Evolutionary conservation across 1,140 invertebrate genomes (phyloP).

Genomic region (Drosophila micromelanica): DNA sequence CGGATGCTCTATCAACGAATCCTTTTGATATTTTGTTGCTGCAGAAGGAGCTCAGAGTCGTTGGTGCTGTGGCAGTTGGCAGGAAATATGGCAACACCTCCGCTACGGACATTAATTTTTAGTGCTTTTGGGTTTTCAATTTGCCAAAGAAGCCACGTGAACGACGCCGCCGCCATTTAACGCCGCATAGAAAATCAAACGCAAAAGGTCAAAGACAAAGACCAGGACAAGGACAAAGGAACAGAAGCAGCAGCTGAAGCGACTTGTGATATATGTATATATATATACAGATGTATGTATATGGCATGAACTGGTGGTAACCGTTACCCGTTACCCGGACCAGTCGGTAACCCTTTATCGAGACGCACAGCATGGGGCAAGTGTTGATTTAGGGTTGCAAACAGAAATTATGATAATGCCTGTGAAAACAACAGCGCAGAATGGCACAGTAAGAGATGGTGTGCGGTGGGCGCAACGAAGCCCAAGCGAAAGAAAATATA

Average conservation of each 20-base stretch:
- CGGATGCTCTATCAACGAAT: not conserved
- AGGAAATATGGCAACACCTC: constrained; percentile 70
- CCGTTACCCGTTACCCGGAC: constrained; percentile 16
- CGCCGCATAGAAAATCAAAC: constrained; percentile 80
- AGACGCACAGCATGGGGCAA: constrained; percentile 49
- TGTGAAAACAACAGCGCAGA: constrained; percentile 69
- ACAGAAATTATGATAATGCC: constrained; percentile 84
- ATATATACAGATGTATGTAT: constrained; percentile 61
- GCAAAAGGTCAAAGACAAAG: constrained; percentile 67
- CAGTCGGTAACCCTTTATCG: constrained; percentile 72
- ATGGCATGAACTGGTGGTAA: constrained; percentile 20
- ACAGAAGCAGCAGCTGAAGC: constrained; percentile 17
- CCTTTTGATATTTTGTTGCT: constrained; percentile 2
- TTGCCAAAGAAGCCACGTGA: constrained; percentile 70
- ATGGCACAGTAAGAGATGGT: constrained; percentile 13
- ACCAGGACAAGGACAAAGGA: constrained; percentile 1
- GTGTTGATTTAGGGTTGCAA: constrained; percentile 84
- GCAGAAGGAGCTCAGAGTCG: not conserved
- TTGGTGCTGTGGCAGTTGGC: constrained; percentile 8
- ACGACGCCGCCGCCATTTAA: constrained; percentile 52
- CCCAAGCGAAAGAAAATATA: constrained; percentile 80
- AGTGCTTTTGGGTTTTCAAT: constrained; percentile 79
- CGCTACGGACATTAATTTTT: constrained; percentile 79
- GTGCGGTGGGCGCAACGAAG: constrained; percentile 33
- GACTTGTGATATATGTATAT: constrained; percentile 76